Conservation (phyloP, 1,140 invertebrate genomes). For the Bradysia coprophila region DNA sequence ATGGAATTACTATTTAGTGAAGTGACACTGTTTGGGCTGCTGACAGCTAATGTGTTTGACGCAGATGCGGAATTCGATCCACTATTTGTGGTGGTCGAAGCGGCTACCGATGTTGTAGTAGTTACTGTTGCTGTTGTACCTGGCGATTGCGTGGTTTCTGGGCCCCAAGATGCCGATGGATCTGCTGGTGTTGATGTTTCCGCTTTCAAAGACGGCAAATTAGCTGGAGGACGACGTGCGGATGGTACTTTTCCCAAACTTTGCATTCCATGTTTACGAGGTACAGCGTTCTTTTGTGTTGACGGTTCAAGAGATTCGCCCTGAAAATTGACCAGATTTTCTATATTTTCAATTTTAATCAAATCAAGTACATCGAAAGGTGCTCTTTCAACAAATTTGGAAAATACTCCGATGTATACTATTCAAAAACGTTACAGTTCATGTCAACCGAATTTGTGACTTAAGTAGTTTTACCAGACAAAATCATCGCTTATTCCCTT, state of each 20-base stretch:
- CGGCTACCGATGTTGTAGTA: not conserved
- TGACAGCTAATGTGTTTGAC: not conserved
- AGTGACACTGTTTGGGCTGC: slow-evolving; percentile 7
- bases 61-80: not conserved
- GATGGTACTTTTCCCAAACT: slow-evolving; percentile 93
- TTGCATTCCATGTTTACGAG: slow-evolving; percentile 96
- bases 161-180: slow-evolving; percentile 5
- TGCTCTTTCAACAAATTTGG: no score
- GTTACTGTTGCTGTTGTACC: slow-evolving; percentile 3
- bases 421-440: no score
- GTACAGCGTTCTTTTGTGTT: slow-evolving; percentile 70
- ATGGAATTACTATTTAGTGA: not conserved
- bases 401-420: not conserved
- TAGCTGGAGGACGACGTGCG: slow-evolving; percentile 85
- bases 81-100: slow-evolving; percentile 5
- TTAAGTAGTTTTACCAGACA: no score
- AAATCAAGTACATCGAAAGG: not conserved
- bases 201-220: slow-evolving; percentile 93
- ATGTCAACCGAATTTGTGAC: no score
- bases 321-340: no score
- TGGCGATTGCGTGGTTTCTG: not conserved
- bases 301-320: slow-evolving; percentile 75
- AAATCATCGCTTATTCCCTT: no score
- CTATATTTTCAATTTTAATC: no score
- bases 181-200: slow-evolving; percentile 57